Evolutionary conservation across 2,888 invertebrate genomes (phyloP), one percentile per base, ranked within the genome.

Genomic region (Seira musarum): DNA sequence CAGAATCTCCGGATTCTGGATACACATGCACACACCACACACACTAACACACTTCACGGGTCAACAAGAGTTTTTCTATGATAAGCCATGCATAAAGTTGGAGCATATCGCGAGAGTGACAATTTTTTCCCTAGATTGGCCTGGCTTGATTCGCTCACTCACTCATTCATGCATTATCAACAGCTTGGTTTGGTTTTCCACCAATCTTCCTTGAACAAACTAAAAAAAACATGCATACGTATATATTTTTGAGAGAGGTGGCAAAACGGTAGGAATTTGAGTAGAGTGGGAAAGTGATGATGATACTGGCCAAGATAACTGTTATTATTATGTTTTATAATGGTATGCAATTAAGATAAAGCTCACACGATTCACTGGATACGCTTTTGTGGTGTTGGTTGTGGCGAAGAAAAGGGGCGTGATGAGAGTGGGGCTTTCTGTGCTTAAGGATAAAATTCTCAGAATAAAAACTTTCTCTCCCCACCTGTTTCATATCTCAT

Each of bases 351-450:
- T 40, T 40, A 40, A 40, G 40, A 40, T 40, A 40, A 40, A 40
- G 40, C 40, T 40, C 13, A 40, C 10, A 21, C 60, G 8, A 60
- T 60, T 8, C 63, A 63, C 63, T 63, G 63, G 5, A 63, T 21
- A 10, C 63, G 21, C 13, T 63, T 22, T n/a, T 60, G 63, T 60
- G 60, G 22, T 63, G 21, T 15, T 63, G 63, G 60, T 60, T 17
- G 60, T 46, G 10, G 10, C 60, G 21, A 19, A 46, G 21, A n/a
- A 60, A 60, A 19, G 21, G 17, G 13, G 63, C 22, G 63, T 6
- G 17, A 60, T n/a, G 60, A n/a, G 60, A 21, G 17, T 19, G 21
- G 60, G 8, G 60, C n/a, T 60, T 21, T n/a, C 21, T 60, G 60
- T 21, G 60, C 17, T 3, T 3, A 21, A 6, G 60, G 60, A 46